Percentiles rank a stretch among this genome's conserved stretches.
Evolutionary conservation across 2,113 vertebrate species (phyloP).

Genomic region (Thermophis baileyi): DNA sequence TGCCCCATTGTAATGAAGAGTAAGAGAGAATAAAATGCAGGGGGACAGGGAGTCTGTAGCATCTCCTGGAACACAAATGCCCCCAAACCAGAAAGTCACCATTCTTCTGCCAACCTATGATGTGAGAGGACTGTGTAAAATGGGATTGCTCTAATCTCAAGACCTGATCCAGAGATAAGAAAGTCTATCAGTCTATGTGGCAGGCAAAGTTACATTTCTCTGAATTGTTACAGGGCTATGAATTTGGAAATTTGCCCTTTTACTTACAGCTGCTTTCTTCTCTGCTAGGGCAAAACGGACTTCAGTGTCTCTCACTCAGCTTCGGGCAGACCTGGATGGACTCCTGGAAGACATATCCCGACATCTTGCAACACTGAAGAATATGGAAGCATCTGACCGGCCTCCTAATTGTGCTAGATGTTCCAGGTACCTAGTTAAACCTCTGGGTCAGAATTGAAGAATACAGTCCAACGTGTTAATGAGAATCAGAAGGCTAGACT

Average conservation of each 20-base stretch:
- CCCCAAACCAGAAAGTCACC: not conserved
- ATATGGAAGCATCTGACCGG: not conserved
- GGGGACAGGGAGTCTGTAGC: not conserved
- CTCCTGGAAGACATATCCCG: slow-evolving; percentile 59
- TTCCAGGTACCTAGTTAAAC: slow-evolving; percentile 3
- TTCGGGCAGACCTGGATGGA: slow-evolving; percentile 52
- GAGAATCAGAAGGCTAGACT: not conserved
- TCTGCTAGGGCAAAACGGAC: slow-evolving; percentile 56
- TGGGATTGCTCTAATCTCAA: not conserved
- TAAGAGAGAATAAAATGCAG: not conserved
- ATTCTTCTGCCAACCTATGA: not conserved
- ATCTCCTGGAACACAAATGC: not conserved
- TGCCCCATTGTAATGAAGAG: too few species aligned
- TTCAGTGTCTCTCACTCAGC: slow-evolving; percentile 53
- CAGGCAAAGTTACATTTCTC: not conserved
- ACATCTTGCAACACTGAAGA: slow-evolving; percentile 32
- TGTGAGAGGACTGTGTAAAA: not conserved
- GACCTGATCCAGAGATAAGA: not conserved
- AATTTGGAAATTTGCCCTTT: not conserved
- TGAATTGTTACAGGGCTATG: not conserved
- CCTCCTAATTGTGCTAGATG: slow-evolving; percentile 4
- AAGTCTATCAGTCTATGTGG: not conserved
- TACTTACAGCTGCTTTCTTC: not conserved
- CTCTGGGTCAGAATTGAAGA: not conserved
- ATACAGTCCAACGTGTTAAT: not conserved